Conservation (phyloP, 2,113 vertebrate genomes). For the Syrrhaptes paradoxus region DNA sequence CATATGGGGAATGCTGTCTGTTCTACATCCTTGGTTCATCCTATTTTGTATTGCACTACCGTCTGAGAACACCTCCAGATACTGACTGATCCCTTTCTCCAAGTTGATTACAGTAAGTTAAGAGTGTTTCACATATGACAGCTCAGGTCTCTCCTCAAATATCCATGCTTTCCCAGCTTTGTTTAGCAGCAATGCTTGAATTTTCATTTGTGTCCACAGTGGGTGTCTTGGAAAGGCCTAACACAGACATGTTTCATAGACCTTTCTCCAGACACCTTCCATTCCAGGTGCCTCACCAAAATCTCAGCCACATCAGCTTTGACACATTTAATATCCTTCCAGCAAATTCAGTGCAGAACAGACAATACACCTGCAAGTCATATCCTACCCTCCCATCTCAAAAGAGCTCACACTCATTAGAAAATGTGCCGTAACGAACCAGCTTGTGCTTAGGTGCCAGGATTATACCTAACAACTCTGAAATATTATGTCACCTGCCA, state of each 20-base stretch:
- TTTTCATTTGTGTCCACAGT: neutral
- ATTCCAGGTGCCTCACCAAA: neutral
- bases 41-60: neutral
- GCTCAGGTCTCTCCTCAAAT: neutral
- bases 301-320: neutral
- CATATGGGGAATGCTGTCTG: neutral
- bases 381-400: neutral
- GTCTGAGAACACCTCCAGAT: neutral
- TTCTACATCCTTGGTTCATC: accelerated
- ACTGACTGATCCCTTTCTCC: neutral
- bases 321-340: neutral
- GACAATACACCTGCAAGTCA: neutral
- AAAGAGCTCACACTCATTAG: neutral
- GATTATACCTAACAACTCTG: neutral
- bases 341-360: neutral
- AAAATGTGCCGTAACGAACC: neutral
- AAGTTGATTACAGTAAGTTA: neutral
- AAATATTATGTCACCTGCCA: neutral
- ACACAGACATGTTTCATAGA: neutral
- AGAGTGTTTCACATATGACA: neutral
- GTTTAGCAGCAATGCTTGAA: neutral
- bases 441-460: neutral
- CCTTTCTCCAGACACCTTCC: neutral
- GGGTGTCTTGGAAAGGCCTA: neutral
- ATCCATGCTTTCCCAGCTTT: neutral